phyloP scores from a whole-genome alignment of 2,113 vertebrate species.

The Gallinago jamesoni region DNA sequence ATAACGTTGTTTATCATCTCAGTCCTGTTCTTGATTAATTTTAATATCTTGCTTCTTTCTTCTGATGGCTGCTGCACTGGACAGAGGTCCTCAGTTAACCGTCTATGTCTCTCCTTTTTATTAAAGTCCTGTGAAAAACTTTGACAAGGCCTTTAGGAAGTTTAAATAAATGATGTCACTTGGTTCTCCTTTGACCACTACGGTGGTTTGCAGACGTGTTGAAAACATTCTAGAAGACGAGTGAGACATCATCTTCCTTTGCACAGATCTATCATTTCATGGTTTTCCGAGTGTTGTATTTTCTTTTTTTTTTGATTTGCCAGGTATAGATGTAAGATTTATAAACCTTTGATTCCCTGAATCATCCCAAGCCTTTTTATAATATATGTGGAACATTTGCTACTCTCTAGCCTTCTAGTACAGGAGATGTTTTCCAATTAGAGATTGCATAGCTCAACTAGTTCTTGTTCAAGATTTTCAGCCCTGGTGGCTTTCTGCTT shows the following conservation, averaged over 20 bases:
- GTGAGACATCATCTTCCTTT: neutral
- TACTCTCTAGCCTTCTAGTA: neutral
- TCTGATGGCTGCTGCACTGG: neutral
- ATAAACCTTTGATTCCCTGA: neutral
- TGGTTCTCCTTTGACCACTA: neutral
- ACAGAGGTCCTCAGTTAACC: neutral
- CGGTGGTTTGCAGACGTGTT: neutral
- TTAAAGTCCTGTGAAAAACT: neutral
- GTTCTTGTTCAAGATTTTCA: neutral
- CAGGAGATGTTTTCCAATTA: conserved; percentile 35
- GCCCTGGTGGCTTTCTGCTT: conserved; percentile 10
- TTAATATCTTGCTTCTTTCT: neutral
- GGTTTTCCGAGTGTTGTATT: neutral
- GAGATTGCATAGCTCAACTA: neutral
- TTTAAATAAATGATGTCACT: neutral
- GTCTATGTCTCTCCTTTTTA: neutral
- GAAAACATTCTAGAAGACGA: neutral
- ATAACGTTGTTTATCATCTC: neutral
- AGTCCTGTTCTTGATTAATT: neutral
- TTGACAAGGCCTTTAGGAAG: neutral
- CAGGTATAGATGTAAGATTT: neutral
- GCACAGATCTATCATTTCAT: neutral
- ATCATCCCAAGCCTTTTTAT: neutral
- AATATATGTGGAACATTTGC: neutral
- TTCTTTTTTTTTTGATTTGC: conserved; percentile 23